A percentile compares a stretch with the other conserved stretches of the same genome.
phyloP scores from a whole-genome alignment of 2,113 vertebrate species.

The Percina caprodes region DNA sequence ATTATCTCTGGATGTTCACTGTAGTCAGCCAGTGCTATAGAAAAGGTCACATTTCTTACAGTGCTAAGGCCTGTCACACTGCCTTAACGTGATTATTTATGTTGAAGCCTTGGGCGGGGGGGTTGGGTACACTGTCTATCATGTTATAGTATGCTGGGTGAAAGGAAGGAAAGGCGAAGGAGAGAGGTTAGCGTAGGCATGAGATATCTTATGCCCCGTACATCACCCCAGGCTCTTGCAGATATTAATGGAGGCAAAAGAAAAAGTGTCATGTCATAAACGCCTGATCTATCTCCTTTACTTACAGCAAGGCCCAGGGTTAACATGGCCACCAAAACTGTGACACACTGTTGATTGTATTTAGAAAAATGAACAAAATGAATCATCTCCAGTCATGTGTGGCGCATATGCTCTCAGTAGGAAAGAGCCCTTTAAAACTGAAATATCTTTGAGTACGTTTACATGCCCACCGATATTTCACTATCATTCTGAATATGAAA shows the following conservation, averaged over 20 bases:
- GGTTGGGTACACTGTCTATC: slow-evolving; percentile 55
- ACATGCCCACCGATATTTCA: too few relatives aligned
- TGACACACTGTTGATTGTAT: slow-evolving; percentile 16
- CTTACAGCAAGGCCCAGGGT: slow-evolving; percentile 5
- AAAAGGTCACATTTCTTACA: slow-evolving; percentile 66
- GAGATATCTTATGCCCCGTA: slow-evolving; percentile 48
- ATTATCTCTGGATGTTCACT: slow-evolving; percentile 32
- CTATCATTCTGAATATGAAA: too few relatives aligned
- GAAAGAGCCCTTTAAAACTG: slow-evolving; percentile 29
- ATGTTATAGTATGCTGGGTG: slow-evolving; percentile 57
- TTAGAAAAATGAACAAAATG: slow-evolving; percentile 4
- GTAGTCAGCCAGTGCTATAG: slow-evolving; percentile 19
- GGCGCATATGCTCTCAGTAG: slow-evolving; percentile 15
- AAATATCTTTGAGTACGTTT: background rate
- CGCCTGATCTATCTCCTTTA: slow-evolving; percentile 26
- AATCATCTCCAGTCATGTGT: slow-evolving; percentile 24
- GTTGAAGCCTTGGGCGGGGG: slow-evolving; percentile 45
- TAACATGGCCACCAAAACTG: slow-evolving; percentile 4
- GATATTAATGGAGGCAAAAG: slow-evolving; percentile 60
- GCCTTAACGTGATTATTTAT: slow-evolving; percentile 67
- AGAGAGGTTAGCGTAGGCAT: slow-evolving; percentile 45
- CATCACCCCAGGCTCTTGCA: slow-evolving; percentile 39
- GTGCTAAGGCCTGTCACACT: slow-evolving; percentile 56
- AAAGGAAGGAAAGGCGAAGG: slow-evolving; percentile 24
- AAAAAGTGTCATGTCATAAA: slow-evolving; percentile 50